phyloP scores from a whole-genome alignment of 2,888 invertebrate genomes.

The Furcula furcula region DNA sequence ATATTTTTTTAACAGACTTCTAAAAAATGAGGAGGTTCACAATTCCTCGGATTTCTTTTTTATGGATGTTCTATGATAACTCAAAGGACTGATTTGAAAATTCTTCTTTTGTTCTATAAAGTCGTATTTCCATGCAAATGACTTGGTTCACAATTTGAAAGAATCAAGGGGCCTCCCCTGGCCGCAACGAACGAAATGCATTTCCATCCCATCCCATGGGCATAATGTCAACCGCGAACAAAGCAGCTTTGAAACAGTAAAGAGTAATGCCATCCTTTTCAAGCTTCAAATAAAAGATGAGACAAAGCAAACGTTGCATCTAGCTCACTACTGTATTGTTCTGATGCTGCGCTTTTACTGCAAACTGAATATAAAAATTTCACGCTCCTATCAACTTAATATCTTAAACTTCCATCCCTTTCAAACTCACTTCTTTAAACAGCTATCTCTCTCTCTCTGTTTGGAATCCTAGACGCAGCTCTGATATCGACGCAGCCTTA shows the following conservation, averaged over 20 bases:
- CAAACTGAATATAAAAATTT: constrained; percentile 74
- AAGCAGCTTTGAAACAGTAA: constrained; percentile 34
- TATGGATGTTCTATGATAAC: too few relatives aligned
- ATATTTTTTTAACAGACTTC: too few relatives aligned
- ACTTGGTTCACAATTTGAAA: not conserved
- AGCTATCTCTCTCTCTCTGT: constrained; percentile 51
- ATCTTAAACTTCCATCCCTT: constrained; percentile 46
- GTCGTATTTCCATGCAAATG: not conserved
- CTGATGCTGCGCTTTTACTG: constrained; percentile 64
- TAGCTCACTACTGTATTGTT: constrained; percentile 50
- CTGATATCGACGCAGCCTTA: constrained; percentile 80
- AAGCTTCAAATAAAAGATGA: constrained; percentile 26
- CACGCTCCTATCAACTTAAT: constrained; percentile 75
- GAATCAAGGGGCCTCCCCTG: constrained; percentile 1
- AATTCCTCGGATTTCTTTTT: too few relatives aligned
- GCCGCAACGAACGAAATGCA: constrained; percentile 7
- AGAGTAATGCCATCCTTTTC: constrained; percentile 25
- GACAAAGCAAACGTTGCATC: constrained; percentile 32
- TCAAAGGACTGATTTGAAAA: too few relatives aligned
- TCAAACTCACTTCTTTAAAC: constrained; percentile 26
- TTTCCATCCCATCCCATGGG: constrained; percentile 24
- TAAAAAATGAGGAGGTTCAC: too few relatives aligned
- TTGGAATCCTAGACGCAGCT: constrained; percentile 74
- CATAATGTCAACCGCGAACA: constrained; percentile 22
- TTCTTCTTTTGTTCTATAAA: not conserved